phyloP scores from a whole-genome alignment of 2,888 invertebrate genomes.

The Sialis lutaria region DNA sequence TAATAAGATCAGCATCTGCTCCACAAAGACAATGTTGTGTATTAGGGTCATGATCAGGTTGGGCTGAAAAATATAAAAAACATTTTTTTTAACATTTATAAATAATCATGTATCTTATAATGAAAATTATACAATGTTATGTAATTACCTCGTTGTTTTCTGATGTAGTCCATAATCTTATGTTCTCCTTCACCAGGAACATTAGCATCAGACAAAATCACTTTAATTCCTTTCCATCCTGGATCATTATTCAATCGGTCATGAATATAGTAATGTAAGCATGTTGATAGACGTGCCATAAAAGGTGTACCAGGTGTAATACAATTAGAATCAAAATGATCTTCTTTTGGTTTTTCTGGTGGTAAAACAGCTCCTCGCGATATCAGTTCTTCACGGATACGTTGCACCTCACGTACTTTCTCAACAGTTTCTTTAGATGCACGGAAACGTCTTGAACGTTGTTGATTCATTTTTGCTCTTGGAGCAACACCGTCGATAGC shows the following conservation, averaged over 20 bases:
- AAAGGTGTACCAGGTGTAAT: conserved; percentile 99
- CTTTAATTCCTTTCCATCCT: conserved; percentile 87
- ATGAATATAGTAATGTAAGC: conserved; percentile 78
- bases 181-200: conserved; percentile 98
- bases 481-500: conserved; percentile 99
- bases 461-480: conserved; percentile 99
- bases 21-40: conserved; percentile 96
- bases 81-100: background rate
- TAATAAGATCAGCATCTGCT: conserved; percentile 95
- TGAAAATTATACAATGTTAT: background rate
- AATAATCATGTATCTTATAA: background rate
- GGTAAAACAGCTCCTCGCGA: conserved; percentile 60
- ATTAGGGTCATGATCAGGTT: conserved; percentile 93
- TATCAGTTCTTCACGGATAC: conserved; percentile 56
- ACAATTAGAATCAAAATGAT: conserved; percentile 97
- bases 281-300: conserved; percentile 77
- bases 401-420: conserved; percentile 69
- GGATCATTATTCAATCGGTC: conserved; percentile 81
- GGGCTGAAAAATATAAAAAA: conserved; percentile 33
- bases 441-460: conserved; percentile 87
- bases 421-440: conserved; percentile 89
- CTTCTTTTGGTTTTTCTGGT: conserved; percentile 75
- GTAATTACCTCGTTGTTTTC: conserved; percentile 67
- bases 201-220: conserved; percentile 96
- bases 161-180: conserved; percentile 98